Evolutionary conservation across 2,888 invertebrate species (phyloP).

Genomic region (Apoda limacodes): DNA sequence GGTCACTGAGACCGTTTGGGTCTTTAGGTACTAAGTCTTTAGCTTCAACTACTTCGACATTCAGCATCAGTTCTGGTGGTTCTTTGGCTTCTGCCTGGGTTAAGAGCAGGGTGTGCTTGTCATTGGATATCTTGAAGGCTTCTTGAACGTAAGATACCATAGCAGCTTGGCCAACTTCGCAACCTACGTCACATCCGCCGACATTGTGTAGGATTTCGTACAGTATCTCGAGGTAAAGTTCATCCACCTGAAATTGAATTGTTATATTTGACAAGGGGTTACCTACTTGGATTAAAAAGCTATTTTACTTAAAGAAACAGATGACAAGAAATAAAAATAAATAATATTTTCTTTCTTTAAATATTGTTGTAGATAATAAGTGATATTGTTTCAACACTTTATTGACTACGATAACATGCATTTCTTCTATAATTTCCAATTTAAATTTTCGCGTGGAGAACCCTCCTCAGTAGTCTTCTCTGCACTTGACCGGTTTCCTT

Average conservation of each 20-base stretch:
- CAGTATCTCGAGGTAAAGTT: conserved; percentile 85
- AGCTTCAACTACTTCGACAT: conserved; percentile 88
- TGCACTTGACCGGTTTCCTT: too few relatives aligned
- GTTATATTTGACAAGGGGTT: conserved; percentile 5
- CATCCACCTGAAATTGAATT: conserved; percentile 76
- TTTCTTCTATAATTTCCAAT: too few relatives aligned
- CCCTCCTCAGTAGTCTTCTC: too few relatives aligned
- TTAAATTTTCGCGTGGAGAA: too few relatives aligned
- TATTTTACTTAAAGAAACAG: too few relatives aligned
- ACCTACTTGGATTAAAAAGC: too few relatives aligned
- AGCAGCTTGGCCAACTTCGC: conserved; percentile 76
- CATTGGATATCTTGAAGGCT: conserved; percentile 80
- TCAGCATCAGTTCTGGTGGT: conserved; percentile 85
- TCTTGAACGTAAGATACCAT: conserved; percentile 83
- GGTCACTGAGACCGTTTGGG: conserved; percentile 95
- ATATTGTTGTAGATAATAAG: neutral
- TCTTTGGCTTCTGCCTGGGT: conserved; percentile 81
- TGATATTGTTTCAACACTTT: too few relatives aligned
- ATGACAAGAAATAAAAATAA: conserved; percentile 7
- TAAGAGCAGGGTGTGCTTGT: conserved; percentile 78
- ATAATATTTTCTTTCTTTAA: neutral
- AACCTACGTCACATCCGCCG: conserved; percentile 82
- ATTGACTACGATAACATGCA: too few relatives aligned
- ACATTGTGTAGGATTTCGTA: conserved; percentile 88
- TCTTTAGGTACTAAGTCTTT: conserved; percentile 88